Conservation (phyloP, 2,888 invertebrate species). For the Ethmia dodecea region DNA sequence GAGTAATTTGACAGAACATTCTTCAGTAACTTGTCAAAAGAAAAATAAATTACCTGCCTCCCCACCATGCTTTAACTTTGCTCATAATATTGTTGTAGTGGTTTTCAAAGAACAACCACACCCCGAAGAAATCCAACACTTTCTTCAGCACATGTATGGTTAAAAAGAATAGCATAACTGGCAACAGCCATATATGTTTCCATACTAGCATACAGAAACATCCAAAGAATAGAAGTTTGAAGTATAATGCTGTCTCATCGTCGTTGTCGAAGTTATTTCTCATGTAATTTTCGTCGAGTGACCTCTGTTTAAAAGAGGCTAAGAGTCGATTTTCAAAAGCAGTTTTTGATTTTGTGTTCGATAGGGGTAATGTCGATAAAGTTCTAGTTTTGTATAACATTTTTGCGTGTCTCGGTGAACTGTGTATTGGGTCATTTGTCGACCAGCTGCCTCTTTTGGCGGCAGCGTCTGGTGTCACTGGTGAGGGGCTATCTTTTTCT, state of each 20-base stretch:
- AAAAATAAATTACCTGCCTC: slow-evolving; percentile 63
- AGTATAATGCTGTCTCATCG: slow-evolving; percentile 82
- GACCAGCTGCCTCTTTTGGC: slow-evolving; percentile 52
- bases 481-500: slow-evolving; percentile 50
- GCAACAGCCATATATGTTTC: slow-evolving; percentile 90
- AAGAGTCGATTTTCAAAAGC: slow-evolving; percentile 53
- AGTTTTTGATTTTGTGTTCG: slow-evolving; percentile 46
- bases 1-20: too few species aligned
- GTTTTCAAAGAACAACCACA: slow-evolving; percentile 66
- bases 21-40: too few species aligned
- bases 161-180: slow-evolving; percentile 87
- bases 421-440: slow-evolving; percentile 39
- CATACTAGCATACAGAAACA: slow-evolving; percentile 90
- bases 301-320: slow-evolving; percentile 58
- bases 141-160: slow-evolving; percentile 81
- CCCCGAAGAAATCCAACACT: slow-evolving; percentile 67
- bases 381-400: slow-evolving; percentile 66
- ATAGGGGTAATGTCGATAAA: slow-evolving; percentile 59
- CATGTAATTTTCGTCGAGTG: slow-evolving; percentile 64
- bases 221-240: slow-evolving; percentile 88
- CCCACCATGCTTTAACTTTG: slow-evolving; percentile 78
- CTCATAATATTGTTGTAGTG: slow-evolving; percentile 55
- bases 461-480: slow-evolving; percentile 44
- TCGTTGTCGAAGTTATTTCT: slow-evolving; percentile 59
- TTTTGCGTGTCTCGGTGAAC: slow-evolving; percentile 58